Conservation (phyloP, 2,888 invertebrate species). For the Plemyria rubiginata region DNA sequence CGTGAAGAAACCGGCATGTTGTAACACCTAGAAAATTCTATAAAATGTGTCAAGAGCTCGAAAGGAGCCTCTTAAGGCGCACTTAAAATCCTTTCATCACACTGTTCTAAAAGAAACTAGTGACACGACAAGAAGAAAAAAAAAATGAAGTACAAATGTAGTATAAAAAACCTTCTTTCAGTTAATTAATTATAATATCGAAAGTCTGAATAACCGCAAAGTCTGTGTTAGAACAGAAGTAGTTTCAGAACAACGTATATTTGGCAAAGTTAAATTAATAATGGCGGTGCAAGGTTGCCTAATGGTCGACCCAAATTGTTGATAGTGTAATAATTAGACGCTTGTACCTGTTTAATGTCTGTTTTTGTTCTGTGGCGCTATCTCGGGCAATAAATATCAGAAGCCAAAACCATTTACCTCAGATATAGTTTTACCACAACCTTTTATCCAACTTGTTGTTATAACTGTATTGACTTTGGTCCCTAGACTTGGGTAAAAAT, state of each 20-base stretch:
- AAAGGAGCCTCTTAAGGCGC: no score
- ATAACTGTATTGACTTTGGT: no score
- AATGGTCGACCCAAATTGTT: constrained; percentile 59
- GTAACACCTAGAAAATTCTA: no score
- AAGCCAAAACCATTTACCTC: constrained; percentile 15
- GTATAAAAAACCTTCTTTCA: neutral
- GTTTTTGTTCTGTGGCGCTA: constrained; percentile 57
- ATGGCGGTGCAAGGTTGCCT: constrained; percentile 54
- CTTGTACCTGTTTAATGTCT: constrained; percentile 46
- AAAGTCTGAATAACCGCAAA: constrained; percentile 25
- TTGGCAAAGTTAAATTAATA: constrained; percentile 64
- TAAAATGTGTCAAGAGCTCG: no score
- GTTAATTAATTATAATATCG: neutral
- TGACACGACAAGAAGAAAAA: no score
- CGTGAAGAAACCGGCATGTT: no score
- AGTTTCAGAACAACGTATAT: constrained; percentile 55
- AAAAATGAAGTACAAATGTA: no score
- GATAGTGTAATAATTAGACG: constrained; percentile 60
- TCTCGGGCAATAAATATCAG: constrained; percentile 43
- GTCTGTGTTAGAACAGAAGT: constrained; percentile 43
- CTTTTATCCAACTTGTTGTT: no score
- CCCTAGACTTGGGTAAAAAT: no score
- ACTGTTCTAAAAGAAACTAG: no score
- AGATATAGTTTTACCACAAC: neutral
- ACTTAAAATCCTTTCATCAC: no score